Base-by-base conservation (phyloP, 2,113 vertebrate species). In the Xiphias gladius region DNA sequence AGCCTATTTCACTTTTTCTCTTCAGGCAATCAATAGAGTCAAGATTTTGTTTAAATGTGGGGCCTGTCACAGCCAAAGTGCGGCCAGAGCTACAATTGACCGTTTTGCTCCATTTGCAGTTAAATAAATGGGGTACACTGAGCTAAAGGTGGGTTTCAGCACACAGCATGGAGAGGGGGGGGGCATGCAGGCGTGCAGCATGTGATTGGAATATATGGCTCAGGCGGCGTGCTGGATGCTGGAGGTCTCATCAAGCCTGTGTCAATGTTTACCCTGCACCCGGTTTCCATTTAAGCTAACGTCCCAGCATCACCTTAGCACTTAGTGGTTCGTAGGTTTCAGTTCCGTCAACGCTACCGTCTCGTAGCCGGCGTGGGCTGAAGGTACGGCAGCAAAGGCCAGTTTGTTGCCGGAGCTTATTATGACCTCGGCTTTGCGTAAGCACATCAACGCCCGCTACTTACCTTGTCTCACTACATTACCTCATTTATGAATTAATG, bases 181-280 rank as follows among this genome's bases (percentile, higher is more conserved):
- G 74, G 48, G 75, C 82, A 30, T 2, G 78, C 86, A 80, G 57
- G 77, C 62, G 26, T 77, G 81, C 79, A 63, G 63, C 83, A 71
- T 65, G 87, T 92, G 89, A 92, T 91, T 93, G 91, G 87, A 91
- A 92, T 91, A 89, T 84, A 88, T 91, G 78, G 88, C 84, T 80
- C 73, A 72, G 85, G 65, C 82, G 0, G 69, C 32, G 79, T 32
- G 84, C 81, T 80, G 85, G 87, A 81, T 89, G 89, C 64, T 63
- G 7, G 81, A 82, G 88, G 81, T 89, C 89, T 94, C 92, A 87
- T 93, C 88, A 90, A 73, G 89, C 68, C 79, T 91, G 88, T 91
- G 90, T 90, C 88, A 95, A 94, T 94, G 93, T 95, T 95, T 94
- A 94, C 92, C 52, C 80, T 76, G 86, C 77, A 7, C 88, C 73